Percentiles rank a stretch among this genome's conserved stretches.
phyloP scores from a whole-genome alignment of 1,140 invertebrate species.

The Galleria mellonella region DNA sequence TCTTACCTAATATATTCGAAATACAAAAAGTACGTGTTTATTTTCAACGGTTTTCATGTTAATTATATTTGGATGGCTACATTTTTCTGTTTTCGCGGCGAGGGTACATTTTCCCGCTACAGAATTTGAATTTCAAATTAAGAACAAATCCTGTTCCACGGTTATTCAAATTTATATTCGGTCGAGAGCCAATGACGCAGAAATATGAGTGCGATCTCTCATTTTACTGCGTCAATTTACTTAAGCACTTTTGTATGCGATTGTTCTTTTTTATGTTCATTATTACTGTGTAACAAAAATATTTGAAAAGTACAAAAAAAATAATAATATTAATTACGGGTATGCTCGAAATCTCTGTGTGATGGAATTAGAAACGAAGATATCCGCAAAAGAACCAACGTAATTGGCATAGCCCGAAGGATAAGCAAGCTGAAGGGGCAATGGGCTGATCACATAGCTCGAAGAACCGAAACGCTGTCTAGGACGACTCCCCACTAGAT shows the following conservation, averaged over 20 bases:
- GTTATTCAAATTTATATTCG: constrained; percentile 61
- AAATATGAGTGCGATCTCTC: constrained; percentile 54
- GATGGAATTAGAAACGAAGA: too few relatives aligned
- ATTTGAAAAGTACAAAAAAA: too few relatives aligned
- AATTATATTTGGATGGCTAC: constrained; percentile 38
- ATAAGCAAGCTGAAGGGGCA: too few relatives aligned
- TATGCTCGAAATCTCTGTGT: too few relatives aligned
- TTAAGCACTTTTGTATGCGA: constrained; percentile 15
- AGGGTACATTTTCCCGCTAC: constrained; percentile 32
- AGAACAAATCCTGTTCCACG: constrained; percentile 51
- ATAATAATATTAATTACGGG: too few relatives aligned
- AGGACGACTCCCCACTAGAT: too few relatives aligned
- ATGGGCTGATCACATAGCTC: too few relatives aligned
- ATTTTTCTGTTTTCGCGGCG: constrained; percentile 35
- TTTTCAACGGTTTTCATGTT: constrained; percentile 20
- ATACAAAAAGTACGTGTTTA: constrained; percentile 16
- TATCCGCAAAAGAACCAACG: too few relatives aligned
- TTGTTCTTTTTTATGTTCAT: constrained; percentile 5
- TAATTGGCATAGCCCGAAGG: too few relatives aligned
- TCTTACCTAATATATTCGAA: constrained; percentile 4
- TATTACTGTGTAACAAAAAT: too few relatives aligned
- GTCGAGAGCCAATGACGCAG: constrained; percentile 46
- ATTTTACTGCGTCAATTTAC: constrained; percentile 29
- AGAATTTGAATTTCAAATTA: constrained; percentile 58
- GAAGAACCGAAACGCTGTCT: too few relatives aligned